Percentiles rank a stretch among this genome's conserved stretches.
Conservation (phyloP, 2,888 invertebrate genomes). For the Eristalis pertinax region DNA sequence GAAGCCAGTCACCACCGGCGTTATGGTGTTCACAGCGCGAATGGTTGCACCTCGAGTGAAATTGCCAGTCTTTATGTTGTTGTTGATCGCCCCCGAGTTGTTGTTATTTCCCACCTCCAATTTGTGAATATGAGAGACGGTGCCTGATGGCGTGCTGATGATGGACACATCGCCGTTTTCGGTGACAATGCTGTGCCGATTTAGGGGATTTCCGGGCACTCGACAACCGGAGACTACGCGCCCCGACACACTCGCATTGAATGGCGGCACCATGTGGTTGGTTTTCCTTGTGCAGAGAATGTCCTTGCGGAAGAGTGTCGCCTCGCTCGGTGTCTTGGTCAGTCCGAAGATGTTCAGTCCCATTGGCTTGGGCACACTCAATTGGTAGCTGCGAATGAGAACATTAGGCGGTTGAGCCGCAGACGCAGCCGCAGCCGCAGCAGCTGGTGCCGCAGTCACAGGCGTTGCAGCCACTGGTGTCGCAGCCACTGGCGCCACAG, state of each 20-base stretch:
- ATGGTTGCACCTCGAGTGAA: constrained; percentile 39
- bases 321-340: constrained; percentile 55
- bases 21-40: constrained; percentile 33
- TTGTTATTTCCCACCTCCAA: constrained; percentile 42
- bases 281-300: constrained; percentile 78
- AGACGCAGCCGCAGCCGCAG: constrained; percentile 4
- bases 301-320: constrained; percentile 77
- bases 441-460: too few species aligned
- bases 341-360: constrained; percentile 49
- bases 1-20: constrained; percentile 25
- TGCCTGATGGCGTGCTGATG: neutral
- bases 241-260: constrained; percentile 21
- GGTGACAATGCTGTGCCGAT: constrained; percentile 32
- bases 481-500: too few species aligned
- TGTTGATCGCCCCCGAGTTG: constrained; percentile 15
- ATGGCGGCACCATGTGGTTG: constrained; percentile 74
- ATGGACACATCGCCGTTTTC: constrained; percentile 54
- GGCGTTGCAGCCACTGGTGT: too few species aligned
- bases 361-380: constrained; percentile 45
- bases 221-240: constrained; percentile 25
- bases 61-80: constrained; percentile 41
- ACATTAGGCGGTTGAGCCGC: neutral
- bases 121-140: constrained; percentile 20
- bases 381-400: constrained; percentile 23
- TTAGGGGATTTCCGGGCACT: constrained; percentile 13